Evolutionary conservation across 2,797 vertebrate genomes (phyloP).

Genomic region (Otus scops): DNA sequence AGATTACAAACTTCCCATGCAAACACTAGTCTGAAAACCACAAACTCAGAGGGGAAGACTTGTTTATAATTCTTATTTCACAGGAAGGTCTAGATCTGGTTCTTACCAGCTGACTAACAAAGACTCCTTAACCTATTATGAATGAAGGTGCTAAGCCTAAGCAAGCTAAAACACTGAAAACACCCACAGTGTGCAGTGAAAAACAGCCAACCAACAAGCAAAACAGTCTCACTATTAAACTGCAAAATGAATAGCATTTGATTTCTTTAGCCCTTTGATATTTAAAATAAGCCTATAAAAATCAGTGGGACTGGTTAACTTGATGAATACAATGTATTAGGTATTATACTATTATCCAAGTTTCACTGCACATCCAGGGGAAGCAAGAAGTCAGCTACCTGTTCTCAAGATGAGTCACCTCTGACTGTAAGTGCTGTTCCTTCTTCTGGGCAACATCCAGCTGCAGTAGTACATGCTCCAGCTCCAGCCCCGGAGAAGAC

Average conservation of each 20-base stretch:
- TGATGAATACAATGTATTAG: not conserved
- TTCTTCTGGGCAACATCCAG: slow-evolving; percentile 78
- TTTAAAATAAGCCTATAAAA: slow-evolving; percentile 10
- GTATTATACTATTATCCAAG: not conserved
- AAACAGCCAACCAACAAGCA: not conserved
- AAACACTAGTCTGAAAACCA: not conserved
- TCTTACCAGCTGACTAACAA: not conserved
- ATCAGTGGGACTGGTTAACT: not conserved
- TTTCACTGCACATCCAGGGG: not conserved
- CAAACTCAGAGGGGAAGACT: not conserved
- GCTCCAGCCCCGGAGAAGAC: slow-evolving; percentile 46
- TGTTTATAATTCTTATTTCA: not conserved
- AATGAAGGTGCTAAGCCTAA: not conserved
- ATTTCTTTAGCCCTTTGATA: slow-evolving; percentile 13
- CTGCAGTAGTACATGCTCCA: slow-evolving; percentile 74
- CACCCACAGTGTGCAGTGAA: not conserved
- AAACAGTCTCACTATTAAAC: not conserved
- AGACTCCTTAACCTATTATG: not conserved
- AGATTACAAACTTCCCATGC: not conserved
- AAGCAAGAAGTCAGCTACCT: slow-evolving; percentile 74
- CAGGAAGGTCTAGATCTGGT: not conserved
- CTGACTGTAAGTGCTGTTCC: slow-evolving; percentile 81
- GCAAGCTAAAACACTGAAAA: not conserved
- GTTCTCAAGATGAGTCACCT: slow-evolving; percentile 81
- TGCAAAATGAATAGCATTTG: not conserved